Evolutionary conservation across 1,140 invertebrate genomes (phyloP), one percentile per base, ranked within the genome.

Genomic region (Pararge aegeria): DNA sequence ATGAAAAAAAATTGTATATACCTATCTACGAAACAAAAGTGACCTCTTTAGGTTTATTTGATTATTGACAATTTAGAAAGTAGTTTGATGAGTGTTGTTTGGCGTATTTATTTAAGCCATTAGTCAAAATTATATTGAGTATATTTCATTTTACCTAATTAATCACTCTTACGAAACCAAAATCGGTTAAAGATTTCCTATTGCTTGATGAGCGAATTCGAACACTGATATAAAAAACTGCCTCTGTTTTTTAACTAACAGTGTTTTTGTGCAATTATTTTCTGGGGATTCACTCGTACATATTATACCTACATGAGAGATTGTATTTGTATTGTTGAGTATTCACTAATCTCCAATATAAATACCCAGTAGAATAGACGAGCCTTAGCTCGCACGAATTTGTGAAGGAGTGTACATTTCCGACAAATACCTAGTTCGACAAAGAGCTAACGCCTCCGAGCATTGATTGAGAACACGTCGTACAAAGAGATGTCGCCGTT

Each of bases 401-500:
- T 61, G 29, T 58, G 57, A 62, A 61, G 58, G 62, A 64, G 62
- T 64, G 62, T 61, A 68, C 61, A 59, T 64, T 65, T 64, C 55
- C 38, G 58, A 64, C 57, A 70, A 72, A 73, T 57, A 62, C 55
- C 53, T 56, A 55, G 40, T 50, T 59, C 61, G 44, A 79, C 74
- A 79, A 80, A 75, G 65, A 66, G 56, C 70, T 64, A 75, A 77
- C 78, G 73, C 80, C 77, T 85, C 50, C 74, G 66, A 57, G 69
- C 63, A 70, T 77, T 75, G 78, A 82, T 82, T 70, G 71, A 73
- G 73, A 72, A 76, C 65, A 70, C 70, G 65, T 74, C 64, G 54
- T 60, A 83, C 83, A 83, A 83, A 75, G 70, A 66, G 30, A 67
- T 77, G 75, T 80, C 70, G 73, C 71, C 79, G 74, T 82, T 76